phyloP scores from a whole-genome alignment of 2,113 vertebrate genomes.

The Piprites chloris region DNA sequence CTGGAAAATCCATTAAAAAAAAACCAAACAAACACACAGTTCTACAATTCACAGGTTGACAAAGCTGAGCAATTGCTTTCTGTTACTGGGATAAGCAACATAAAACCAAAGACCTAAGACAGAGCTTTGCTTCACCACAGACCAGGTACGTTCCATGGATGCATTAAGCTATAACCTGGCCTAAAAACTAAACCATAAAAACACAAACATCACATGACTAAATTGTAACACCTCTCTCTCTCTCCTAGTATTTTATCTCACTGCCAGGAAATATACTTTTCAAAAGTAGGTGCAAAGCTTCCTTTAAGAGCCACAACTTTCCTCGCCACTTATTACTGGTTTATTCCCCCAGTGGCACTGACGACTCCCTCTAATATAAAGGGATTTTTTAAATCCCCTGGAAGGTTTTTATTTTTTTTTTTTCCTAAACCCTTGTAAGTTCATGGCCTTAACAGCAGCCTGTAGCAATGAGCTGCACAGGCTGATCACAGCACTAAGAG shows the following conservation, averaged over 20 bases:
- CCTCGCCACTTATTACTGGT: not conserved
- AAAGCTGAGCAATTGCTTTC: not conserved
- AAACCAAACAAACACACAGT: no score
- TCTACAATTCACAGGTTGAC: not conserved
- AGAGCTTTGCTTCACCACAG: not conserved
- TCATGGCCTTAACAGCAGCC: not conserved
- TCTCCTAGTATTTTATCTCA: not conserved
- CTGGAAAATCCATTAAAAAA: not conserved
- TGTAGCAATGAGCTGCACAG: not conserved
- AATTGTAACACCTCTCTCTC: not conserved
- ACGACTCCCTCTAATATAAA: slow-evolving; percentile 1
- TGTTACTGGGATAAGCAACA: not conserved
- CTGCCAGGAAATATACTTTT: not conserved
- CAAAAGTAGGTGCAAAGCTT: not conserved
- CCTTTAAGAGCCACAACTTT: not conserved
- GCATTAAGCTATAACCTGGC: not conserved
- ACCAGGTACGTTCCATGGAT: not conserved
- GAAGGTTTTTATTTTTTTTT: not conserved
- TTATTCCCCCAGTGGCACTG: not conserved
- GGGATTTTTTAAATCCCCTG: slow-evolving; percentile 10
- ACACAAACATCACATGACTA: not conserved
- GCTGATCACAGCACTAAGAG: not conserved
- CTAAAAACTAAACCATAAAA: not conserved
- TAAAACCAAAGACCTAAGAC: not conserved
- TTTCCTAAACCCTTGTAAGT: not conserved